Base-by-base conservation (phyloP, 2,113 vertebrate genomes). In the Daphoenositta chrysoptera region DNA sequence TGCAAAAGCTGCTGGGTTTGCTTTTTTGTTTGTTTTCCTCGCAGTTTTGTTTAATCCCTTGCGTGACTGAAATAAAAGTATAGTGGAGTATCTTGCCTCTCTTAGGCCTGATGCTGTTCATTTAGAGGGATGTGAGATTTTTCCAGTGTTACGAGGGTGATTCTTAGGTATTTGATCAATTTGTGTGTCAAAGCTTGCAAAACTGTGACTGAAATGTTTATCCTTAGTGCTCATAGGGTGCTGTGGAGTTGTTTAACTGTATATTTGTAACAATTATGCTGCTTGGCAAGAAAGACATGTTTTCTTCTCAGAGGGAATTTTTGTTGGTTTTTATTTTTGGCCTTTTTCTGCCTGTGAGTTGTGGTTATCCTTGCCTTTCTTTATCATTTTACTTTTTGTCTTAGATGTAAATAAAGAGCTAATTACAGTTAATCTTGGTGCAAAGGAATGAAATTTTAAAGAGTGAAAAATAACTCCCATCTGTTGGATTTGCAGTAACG, bases 351-450 rank as follows among this genome's bases (percentile, higher is more conserved):
- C 64, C 61, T 48, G 28, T 86, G 90, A 70, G 75, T 93, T 94
- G 24, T 77, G 20, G 35, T 81, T 86, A 31, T 66, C 60, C 15
- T 48, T 77, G 84, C 56, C 39, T 93, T 66, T 64, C 89, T 91
- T 93, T 44, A 73, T 77, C 10, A 33, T 81, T 83, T 81, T 92
- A 89, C 88, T 82, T 96, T 94, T 94, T 90, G 51, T 92, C 42
- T 69, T 84, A 75, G 79, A 73, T 92, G 90, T 93, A 96, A 96
- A 96, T 92, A 97, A 86, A 89, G 51, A 94, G 71, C 90, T 95
- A 94, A 95, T 94, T 95, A 78, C 71, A 44, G 88, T 81, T 96
- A 90, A 95, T 96, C 85, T 93, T 20, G 33, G 64, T 64, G 71
- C 68, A 86, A 58, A 45, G 60, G 71, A 95, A 90, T 68, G 56